Percentiles rank a stretch among this genome's conserved stretches.
phyloP scores from a whole-genome alignment of 23 tunicate genomes.

The Diplosoma virens region DNA sequence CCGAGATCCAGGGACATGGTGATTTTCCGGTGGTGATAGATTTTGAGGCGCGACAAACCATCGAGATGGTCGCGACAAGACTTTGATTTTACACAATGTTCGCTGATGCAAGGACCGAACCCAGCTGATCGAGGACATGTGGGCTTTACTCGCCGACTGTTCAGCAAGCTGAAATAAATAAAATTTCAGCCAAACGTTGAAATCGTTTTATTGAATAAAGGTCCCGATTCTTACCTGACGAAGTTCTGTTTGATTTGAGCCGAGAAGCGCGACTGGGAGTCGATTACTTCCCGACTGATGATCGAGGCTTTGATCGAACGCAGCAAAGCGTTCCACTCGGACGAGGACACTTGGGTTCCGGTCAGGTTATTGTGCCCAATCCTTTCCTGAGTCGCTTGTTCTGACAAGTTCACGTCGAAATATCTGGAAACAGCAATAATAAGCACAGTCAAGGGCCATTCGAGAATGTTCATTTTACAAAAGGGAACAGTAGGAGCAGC shows the following conservation, averaged over 20 bases:
- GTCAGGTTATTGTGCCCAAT: not conserved
- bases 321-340: not conserved
- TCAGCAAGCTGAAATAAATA: too few relatives aligned
- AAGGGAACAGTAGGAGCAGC: too few relatives aligned
- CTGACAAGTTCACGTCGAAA: not conserved
- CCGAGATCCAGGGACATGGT: conserved; percentile 33
- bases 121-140: not conserved
- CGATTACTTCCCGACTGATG: too few relatives aligned
- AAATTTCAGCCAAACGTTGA: too few relatives aligned
- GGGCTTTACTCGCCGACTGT: not conserved
- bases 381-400: not conserved
- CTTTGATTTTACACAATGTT: not conserved
- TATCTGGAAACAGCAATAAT: too few relatives aligned
- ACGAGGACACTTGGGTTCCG: conserved; percentile 1
- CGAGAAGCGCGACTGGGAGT: too few relatives aligned
- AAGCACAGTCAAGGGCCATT: too few relatives aligned
- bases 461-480: too few relatives aligned
- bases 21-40: conserved; percentile 55
- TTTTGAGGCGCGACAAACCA: not conserved
- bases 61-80: conserved; percentile 21
- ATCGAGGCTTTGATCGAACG: not conserved
- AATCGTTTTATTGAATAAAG: too few relatives aligned
- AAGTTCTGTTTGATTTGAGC: too few relatives aligned
- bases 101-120: conserved; percentile 16
- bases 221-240: too few relatives aligned